phyloP scores from a whole-genome alignment of 2,113 vertebrate genomes.

The Dasyurus viverrinus region DNA sequence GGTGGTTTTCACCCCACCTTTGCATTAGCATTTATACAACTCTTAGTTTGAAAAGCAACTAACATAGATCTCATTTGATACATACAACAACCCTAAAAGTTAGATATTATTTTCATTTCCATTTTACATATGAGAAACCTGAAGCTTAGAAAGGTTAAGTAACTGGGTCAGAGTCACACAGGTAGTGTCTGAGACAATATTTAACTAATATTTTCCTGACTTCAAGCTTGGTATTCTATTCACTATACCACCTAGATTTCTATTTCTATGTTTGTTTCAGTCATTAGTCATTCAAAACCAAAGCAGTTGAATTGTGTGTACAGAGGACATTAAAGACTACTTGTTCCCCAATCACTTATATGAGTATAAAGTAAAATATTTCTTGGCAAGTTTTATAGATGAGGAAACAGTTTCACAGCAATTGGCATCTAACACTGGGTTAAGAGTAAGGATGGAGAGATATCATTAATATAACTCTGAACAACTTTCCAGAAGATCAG shows the following conservation, averaged over 20 bases:
- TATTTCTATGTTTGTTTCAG: not conserved
- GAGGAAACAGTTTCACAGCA: not conserved
- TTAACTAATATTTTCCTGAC: not conserved
- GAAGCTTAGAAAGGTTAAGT: not conserved
- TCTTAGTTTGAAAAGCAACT: not conserved
- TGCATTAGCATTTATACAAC: not conserved
- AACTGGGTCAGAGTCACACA: not conserved
- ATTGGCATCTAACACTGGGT: not conserved
- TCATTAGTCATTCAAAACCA: not conserved
- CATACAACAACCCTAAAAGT: not conserved
- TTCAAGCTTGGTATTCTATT: not conserved
- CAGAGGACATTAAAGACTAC: not conserved
- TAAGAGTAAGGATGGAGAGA: not conserved
- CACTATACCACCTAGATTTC: not conserved
- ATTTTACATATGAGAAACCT: not conserved
- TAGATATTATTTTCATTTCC: not conserved
- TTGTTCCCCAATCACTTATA: not conserved
- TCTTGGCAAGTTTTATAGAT: not conserved
- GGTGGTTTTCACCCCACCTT: not conserved
- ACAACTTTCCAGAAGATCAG: not conserved
- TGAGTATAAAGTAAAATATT: not conserved
- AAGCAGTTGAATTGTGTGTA: not conserved
- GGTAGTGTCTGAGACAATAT: not conserved
- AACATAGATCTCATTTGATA: not conserved
- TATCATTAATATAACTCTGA: not conserved